These are phyloP conservation scores for Synodontis membranacea DNA, from an alignment of 2,113 vertebrate species.

Conservation along the genomic window DNA sequence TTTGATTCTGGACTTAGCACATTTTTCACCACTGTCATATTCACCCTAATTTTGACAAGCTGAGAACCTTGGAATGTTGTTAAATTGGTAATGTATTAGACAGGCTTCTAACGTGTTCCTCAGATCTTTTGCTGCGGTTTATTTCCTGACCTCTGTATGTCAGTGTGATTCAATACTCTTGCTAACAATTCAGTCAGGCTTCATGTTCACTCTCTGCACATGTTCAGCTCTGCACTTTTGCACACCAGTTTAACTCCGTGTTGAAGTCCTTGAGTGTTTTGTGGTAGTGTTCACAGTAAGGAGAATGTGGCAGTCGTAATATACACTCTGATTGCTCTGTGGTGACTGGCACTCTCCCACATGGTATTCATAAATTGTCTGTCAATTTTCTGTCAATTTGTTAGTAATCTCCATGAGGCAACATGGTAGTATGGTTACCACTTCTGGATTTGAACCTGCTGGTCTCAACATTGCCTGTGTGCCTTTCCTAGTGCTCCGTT, in stretches of 20 bases:
- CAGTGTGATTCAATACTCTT: conserved; percentile 39
- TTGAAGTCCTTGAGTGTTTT: conserved; percentile 39
- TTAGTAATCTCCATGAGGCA: background rate
- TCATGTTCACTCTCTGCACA: conserved; percentile 51
- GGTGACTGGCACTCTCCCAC: background rate
- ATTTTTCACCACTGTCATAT: background rate
- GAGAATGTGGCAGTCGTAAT: background rate
- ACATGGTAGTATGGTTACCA: no score
- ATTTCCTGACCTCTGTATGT: conserved; percentile 34
- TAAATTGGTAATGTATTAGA: background rate
- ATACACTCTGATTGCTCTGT: background rate
- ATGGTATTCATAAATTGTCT: no score
- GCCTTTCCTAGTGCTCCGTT: no score
- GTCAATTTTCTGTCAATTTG: background rate
- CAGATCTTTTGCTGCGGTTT: background rate
- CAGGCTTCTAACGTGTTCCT: background rate
- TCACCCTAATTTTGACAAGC: background rate
- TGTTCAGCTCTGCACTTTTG: conserved; percentile 53
- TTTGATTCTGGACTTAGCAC: background rate
- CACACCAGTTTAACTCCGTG: conserved; percentile 5
- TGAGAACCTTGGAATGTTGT: background rate
- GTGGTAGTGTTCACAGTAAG: background rate
- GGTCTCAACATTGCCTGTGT: no score
- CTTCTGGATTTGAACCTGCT: no score
- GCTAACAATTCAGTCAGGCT: conserved; percentile 48